Evolutionary conservation across 1,140 invertebrate genomes (phyloP), one percentile per base, ranked within the genome.

Genomic region (Tetramorium alpestre): DNA sequence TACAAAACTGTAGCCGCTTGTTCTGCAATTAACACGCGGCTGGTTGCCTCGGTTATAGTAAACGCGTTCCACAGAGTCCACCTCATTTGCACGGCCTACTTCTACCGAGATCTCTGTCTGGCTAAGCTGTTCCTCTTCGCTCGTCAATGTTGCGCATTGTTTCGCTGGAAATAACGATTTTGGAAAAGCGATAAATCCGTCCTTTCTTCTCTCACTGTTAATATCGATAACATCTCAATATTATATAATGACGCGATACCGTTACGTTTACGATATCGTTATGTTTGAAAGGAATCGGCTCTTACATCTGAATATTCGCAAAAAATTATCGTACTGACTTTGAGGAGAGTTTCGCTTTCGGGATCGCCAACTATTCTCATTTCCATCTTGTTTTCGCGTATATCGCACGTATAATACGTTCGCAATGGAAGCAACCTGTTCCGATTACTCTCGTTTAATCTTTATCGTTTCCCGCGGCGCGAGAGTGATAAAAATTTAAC

Each of bases 11-110:
- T 91, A 88, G 88, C 82, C 88, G 93, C 92, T 94, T 95, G 93
- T 94, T 94, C 91, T 90, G 90, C 90, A 93, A 94, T 95, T 95
- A 95, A 89, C 93, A 94, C 70, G 69, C 91, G 72, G 82, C 89
- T 87, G 88, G 90, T 89, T 88, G 90, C 80, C 64, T 60, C 47
- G 60, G 70, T 80, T 87, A 69, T 92, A 91, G 91, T 22, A 73
- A 73, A 90, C 89, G 84, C 92, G 49, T 89, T 85, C 78, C 86
- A 78, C 78, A 76, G 87, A 88, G 67, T 44, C 82, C 82, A 90
- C 85, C 90, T 94, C 91, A 92, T 94, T 94, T 94, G 81, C 91
- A 91, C 93, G 93, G 87, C 92, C 93, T 94, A 94, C 93, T 94
- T 94, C 60, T 81, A 86, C 86, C 28, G 56, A 87, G 64, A 81